Evolutionary conservation across 2,113 vertebrate species (phyloP).

Genomic region (Crocuta crocuta): DNA sequence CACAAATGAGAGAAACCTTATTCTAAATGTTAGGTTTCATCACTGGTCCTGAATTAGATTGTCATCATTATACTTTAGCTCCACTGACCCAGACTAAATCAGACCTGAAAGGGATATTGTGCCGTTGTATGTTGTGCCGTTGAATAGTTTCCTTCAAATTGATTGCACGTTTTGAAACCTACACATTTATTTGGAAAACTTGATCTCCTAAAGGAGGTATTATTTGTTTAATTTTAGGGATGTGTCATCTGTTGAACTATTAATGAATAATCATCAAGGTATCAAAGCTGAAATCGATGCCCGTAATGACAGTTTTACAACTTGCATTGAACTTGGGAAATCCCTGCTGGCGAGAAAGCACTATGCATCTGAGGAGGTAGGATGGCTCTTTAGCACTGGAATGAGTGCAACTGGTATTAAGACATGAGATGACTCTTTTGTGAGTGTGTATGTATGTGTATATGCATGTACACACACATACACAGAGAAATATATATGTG

Average conservation of each 20-base stretch:
- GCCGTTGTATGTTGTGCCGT: neutral
- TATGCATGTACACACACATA: neutral
- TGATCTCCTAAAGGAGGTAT: constrained; percentile 24
- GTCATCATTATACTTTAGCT: neutral
- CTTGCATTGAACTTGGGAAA: constrained; percentile 97
- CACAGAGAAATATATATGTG: neutral
- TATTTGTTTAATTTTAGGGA: constrained; percentile 88
- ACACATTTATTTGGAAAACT: neutral
- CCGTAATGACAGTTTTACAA: constrained; percentile 96
- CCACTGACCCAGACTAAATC: neutral
- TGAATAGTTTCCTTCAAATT: neutral
- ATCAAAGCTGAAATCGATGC: constrained; percentile 99
- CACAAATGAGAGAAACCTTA: no score
- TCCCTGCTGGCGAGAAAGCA: constrained; percentile 95
- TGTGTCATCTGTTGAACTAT: constrained; percentile 96
- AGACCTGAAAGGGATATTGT: neutral
- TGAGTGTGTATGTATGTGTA: neutral
- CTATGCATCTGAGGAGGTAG: constrained; percentile 96
- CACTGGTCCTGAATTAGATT: neutral
- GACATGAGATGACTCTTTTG: neutral
- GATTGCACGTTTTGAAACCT: neutral
- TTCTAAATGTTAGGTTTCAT: neutral
- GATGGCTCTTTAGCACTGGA: neutral
- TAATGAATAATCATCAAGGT: constrained; percentile 99
- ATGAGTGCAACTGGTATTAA: neutral